Percentiles rank a stretch among this genome's conserved stretches.
Evolutionary conservation across 2,888 invertebrate species (phyloP).

Genomic region (Leuctra nigra): DNA sequence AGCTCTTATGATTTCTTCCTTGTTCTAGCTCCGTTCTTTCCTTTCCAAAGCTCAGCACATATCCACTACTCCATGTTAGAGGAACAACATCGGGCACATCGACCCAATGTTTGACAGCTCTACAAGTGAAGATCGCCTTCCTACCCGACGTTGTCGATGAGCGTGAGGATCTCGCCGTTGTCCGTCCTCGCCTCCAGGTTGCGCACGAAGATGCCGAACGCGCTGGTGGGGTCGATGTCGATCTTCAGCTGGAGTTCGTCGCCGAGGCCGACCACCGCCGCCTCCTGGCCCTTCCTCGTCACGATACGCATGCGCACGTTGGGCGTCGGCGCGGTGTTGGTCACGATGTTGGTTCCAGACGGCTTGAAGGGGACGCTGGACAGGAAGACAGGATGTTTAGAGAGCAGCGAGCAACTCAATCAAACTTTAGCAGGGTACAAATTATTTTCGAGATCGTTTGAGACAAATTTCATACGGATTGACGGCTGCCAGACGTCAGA

Average conservation of each 20-base stretch:
- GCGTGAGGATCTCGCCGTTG: constrained; percentile 41
- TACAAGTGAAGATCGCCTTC: too few species aligned
- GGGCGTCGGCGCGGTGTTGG: constrained; percentile 43
- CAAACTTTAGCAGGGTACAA: too few species aligned
- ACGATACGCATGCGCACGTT: constrained; percentile 41
- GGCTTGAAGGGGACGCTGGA: constrained; percentile 39
- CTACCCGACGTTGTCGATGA: constrained; percentile 42
- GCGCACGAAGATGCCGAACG: constrained; percentile 42
- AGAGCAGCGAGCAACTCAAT: too few species aligned
- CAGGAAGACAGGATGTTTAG: neutral
- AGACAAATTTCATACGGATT: too few species aligned
- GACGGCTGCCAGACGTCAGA: too few species aligned
- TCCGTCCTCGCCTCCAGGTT: constrained; percentile 42
- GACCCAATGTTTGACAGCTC: too few species aligned
- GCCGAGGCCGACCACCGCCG: constrained; percentile 41
- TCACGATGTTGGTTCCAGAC: constrained; percentile 39
- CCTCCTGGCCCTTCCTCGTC: constrained; percentile 39
- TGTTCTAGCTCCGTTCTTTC: too few species aligned
- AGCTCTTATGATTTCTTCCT: too few species aligned
- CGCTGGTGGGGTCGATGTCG: constrained; percentile 41
- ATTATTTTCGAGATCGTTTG: too few species aligned
- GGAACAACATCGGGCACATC: too few species aligned
- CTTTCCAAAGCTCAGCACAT: too few species aligned
- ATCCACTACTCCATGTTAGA: too few species aligned
- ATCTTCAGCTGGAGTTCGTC: constrained; percentile 41